These are phyloP conservation scores for Australoheros scitulus DNA, from an alignment of 2,113 vertebrate genomes.

Conservation along the genomic window DNA sequence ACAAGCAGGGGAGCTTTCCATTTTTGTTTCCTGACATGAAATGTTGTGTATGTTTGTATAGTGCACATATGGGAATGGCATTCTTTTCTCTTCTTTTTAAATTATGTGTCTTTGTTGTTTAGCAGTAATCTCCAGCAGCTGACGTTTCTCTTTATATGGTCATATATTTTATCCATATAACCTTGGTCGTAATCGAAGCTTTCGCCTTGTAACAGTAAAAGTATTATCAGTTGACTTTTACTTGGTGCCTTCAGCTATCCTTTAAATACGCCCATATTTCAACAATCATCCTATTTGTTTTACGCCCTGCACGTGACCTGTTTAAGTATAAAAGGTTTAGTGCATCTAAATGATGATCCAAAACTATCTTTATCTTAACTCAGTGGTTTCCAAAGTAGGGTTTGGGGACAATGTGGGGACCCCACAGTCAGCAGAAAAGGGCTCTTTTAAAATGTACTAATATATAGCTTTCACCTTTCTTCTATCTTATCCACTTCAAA, in stretches of 20 bases:
- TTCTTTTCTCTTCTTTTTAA: neutral
- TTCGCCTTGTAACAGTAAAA: conserved; percentile 40
- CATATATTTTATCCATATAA: conserved; percentile 28
- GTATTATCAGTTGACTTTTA: conserved; percentile 19
- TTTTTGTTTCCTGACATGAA: conserved; percentile 27
- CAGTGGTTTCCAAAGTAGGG: neutral
- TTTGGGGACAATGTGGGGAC: neutral
- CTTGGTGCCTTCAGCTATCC: conserved; percentile 17
- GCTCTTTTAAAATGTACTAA: neutral
- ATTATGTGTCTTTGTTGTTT: neutral
- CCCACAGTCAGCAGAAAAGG: neutral
- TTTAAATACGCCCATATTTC: conserved; percentile 37
- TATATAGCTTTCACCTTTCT: neutral
- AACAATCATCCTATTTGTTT: conserved; percentile 28
- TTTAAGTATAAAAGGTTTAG: conserved; percentile 25
- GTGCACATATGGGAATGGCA: neutral
- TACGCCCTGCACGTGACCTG: conserved; percentile 14
- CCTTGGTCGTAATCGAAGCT: conserved; percentile 22
- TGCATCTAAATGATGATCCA: conserved; percentile 42
- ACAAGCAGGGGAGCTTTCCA: conserved; percentile 39
- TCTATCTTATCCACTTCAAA: neutral
- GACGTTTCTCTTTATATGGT: neutral
- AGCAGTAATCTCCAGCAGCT: conserved; percentile 1
- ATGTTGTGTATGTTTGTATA: conserved; percentile 13
- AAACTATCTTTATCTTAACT: conserved; percentile 20